Evolutionary conservation across 2,113 vertebrate species (phyloP).

Genomic region (Emydocephalus ijimae): DNA sequence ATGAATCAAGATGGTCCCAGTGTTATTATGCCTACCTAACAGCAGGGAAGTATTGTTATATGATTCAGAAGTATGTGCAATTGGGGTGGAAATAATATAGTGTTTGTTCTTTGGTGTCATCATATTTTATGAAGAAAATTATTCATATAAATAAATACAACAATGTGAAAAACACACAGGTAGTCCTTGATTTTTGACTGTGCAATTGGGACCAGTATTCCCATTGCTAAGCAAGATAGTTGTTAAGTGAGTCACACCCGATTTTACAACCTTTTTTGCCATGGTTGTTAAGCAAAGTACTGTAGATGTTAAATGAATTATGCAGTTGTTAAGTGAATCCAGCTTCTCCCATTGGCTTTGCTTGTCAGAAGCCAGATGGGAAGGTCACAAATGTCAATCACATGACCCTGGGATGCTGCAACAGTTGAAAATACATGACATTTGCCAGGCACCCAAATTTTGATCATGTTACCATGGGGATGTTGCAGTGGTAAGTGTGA

Average conservation of each 20-base stretch:
- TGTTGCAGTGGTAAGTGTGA: neutral
- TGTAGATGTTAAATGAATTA: neutral
- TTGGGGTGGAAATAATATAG: neutral
- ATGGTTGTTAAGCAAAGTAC: neutral
- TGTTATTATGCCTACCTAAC: constrained; percentile 98
- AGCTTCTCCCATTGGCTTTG: neutral
- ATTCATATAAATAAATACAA: neutral
- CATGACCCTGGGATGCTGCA: neutral
- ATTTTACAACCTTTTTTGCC: neutral
- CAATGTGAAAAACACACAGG: neutral
- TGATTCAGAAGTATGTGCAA: accelerated
- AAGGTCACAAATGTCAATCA: neutral
- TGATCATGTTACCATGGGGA: neutral
- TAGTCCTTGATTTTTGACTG: neutral
- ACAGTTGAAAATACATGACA: neutral
- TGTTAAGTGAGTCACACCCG: neutral
- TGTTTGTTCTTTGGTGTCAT: neutral
- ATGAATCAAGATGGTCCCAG: constrained; percentile 97
- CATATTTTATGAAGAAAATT: neutral
- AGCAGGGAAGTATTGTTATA: constrained; percentile 73
- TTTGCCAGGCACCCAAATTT: neutral
- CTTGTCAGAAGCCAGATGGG: neutral
- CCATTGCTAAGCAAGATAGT: neutral
- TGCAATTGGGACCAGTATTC: neutral
- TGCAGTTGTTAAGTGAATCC: neutral